A percentile compares a stretch with the other conserved stretches of the same genome.
These are phyloP conservation scores for Arrhopalites spinosus DNA, from an alignment of 2,888 invertebrate species.

Conservation along the genomic window DNA sequence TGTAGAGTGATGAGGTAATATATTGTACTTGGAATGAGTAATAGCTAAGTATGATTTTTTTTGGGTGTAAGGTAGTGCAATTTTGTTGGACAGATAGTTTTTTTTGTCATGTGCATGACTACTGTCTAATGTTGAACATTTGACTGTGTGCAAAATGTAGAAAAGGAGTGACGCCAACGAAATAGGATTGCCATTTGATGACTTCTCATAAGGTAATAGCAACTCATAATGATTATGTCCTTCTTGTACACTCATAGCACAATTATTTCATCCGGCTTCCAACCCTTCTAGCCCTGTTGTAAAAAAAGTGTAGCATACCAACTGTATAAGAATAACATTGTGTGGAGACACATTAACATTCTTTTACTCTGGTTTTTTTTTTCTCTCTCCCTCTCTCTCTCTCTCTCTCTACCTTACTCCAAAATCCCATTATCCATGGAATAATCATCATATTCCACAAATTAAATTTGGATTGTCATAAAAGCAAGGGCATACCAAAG, in stretches of 20 bases:
- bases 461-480: no score
- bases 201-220: background rate
- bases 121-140: background rate
- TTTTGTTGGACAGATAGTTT: background rate
- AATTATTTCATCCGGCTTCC: background rate
- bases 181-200: conserved; percentile 1
- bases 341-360: background rate
- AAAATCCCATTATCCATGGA: no score
- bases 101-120: background rate
- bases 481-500: no score
- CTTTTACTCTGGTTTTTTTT: no score
- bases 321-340: background rate
- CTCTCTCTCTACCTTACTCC: no score
- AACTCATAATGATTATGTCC: background rate
- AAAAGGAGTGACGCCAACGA: no score
- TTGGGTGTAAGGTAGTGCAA: background rate
- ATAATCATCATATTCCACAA: no score
- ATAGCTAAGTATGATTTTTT: background rate
- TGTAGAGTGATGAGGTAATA: no score
- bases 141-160: background rate
- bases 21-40: no score
- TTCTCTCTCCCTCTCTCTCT: no score
- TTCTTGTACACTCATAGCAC: background rate
- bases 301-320: background rate
- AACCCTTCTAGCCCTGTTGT: background rate